Evolutionary conservation across 2,797 vertebrate species (phyloP).

Genomic region (Melanotaenia boesemani): DNA sequence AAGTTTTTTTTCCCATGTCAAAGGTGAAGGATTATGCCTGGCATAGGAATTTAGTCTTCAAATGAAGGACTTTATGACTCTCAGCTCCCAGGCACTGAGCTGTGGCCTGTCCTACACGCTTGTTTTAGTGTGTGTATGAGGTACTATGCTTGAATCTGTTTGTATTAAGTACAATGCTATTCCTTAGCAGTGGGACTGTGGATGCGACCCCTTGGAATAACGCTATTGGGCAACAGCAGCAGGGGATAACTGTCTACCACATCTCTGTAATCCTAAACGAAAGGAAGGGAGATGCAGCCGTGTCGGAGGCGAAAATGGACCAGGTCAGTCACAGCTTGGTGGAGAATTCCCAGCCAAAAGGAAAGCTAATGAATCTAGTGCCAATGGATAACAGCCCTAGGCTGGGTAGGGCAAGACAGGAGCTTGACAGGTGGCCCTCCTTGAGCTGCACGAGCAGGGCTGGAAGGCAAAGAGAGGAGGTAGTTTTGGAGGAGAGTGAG

Average conservation of each 20-base stretch:
- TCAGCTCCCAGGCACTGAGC: slow-evolving; percentile 49
- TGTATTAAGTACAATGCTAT: slow-evolving; percentile 73
- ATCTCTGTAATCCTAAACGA: slow-evolving; percentile 71
- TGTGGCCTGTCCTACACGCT: slow-evolving; percentile 25
- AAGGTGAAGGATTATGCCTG: slow-evolving; percentile 84
- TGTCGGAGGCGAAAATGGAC: slow-evolving; percentile 62
- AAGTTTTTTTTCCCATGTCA: slow-evolving; percentile 75
- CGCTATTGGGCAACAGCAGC: slow-evolving; percentile 54
- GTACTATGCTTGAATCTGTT: slow-evolving; percentile 36
- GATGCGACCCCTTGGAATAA: slow-evolving; percentile 70
- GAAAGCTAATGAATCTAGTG: slow-evolving; percentile 55
- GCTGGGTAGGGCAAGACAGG: slow-evolving; percentile 73
- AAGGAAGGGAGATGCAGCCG: slow-evolving; percentile 57
- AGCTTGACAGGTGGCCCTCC: slow-evolving; percentile 74
- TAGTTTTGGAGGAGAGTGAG: slow-evolving; percentile 74
- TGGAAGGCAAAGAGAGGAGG: slow-evolving; percentile 68
- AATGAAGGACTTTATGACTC: slow-evolving; percentile 73
- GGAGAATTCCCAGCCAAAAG: slow-evolving; percentile 58
- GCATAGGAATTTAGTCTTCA: slow-evolving; percentile 80
- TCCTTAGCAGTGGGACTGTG: slow-evolving; percentile 74
- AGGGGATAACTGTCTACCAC: slow-evolving; percentile 61
- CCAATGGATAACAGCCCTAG: slow-evolving; percentile 75
- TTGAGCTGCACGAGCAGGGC: slow-evolving; percentile 64
- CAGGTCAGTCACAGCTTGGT: slow-evolving; percentile 66
- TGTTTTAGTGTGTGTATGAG: slow-evolving; percentile 41